Conservation (phyloP, 1,140 invertebrate species). For the Panulirus ornatus region DNA sequence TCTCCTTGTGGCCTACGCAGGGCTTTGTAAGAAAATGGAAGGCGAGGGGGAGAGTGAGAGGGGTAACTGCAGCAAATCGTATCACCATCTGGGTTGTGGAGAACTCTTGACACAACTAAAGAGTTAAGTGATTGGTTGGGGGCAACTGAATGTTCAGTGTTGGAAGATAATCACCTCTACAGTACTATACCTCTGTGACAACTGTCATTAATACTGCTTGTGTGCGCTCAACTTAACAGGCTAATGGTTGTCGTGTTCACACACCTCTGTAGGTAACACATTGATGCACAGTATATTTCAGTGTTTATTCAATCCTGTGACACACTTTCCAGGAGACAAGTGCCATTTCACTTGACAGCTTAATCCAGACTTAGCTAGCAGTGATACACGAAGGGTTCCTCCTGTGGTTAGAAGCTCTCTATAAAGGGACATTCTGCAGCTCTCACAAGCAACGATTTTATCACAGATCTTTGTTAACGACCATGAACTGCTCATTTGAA, state of each 20-base stretch:
- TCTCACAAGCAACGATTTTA: not conserved
- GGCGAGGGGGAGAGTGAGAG: conserved; percentile 65
- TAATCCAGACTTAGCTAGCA: not conserved
- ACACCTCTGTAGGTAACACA: conserved; percentile 44
- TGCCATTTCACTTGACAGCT: not conserved
- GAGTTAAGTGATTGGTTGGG: conserved; percentile 65
- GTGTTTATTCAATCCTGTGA: conserved; percentile 29
- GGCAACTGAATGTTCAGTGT: conserved; percentile 57
- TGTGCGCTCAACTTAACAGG: conserved; percentile 47
- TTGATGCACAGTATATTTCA: conserved; percentile 45
- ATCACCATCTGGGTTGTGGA: conserved; percentile 48
- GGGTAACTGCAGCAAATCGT: conserved; percentile 63
- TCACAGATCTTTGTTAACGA: too few species aligned
- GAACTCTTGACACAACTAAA: conserved; percentile 50
- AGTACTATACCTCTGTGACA: conserved; percentile 53
- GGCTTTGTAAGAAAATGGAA: conserved; percentile 65
- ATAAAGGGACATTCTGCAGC: not conserved
- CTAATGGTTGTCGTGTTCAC: conserved; percentile 57
- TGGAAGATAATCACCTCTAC: conserved; percentile 51
- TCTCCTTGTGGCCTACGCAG: conserved; percentile 62
- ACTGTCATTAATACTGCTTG: conserved; percentile 55
- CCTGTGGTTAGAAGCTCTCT: not conserved
- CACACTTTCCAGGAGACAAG: conserved; percentile 34
- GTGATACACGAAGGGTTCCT: not conserved
- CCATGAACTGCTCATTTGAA: too few species aligned